Percentiles rank a stretch among this genome's conserved stretches.
phyloP scores from a whole-genome alignment of 92 coral and sea anemone species.

The Epizoanthus fatuus region DNA sequence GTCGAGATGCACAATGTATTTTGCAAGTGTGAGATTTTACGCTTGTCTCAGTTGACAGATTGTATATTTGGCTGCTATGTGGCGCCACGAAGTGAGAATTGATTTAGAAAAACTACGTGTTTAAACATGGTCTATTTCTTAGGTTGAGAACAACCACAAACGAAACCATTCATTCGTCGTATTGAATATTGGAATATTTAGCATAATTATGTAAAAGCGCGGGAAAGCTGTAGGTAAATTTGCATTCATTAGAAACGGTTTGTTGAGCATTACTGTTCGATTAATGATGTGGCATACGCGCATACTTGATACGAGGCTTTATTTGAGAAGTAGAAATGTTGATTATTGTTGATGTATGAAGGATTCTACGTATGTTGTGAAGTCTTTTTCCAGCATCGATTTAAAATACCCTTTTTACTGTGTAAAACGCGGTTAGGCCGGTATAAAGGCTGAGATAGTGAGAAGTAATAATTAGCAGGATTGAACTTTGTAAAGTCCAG shows the following conservation, averaged over 20 bases:
- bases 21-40: conserved; percentile 21
- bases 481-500: conserved; percentile 56
- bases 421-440: conserved; percentile 95
- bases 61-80: not conserved
- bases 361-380: conserved; percentile 59
- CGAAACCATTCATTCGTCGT: conserved; percentile 41
- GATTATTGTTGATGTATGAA: conserved; percentile 19
- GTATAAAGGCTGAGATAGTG: conserved; percentile 56
- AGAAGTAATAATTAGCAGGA: conserved; percentile 27
- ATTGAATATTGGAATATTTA: conserved; percentile 49
- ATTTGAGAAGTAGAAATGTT: conserved; percentile 18
- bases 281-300: not conserved
- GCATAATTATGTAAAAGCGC: conserved; percentile 90
- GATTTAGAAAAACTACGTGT: conserved; percentile 2
- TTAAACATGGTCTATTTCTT: conserved; percentile 9
- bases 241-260: conserved; percentile 78
- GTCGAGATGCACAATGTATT: not conserved
- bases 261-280: conserved; percentile 32
- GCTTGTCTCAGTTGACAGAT: conserved; percentile 28
- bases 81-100: conserved; percentile 19
- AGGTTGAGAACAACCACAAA: conserved; percentile 3
- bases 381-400: conserved; percentile 56
- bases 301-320: not conserved
- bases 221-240: conserved; percentile 92
- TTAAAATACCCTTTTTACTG: conserved; percentile 81